Evolutionary conservation across 2,888 invertebrate species (phyloP), one percentile per base, ranked within the genome.

Genomic region (Dusona sp.): DNA sequence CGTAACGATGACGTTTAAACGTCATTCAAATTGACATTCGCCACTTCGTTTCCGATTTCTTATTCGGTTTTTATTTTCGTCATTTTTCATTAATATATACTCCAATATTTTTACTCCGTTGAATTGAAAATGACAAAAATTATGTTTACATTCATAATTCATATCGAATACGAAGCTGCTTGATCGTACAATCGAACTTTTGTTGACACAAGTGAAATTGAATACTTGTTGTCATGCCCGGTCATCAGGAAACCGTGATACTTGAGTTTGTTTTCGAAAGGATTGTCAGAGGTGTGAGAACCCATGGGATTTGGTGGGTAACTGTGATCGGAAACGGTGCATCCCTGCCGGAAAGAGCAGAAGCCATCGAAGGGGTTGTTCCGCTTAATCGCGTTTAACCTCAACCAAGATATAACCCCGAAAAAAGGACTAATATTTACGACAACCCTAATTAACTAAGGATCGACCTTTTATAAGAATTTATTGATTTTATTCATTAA

Each of bases 291-390:
- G 38, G 51, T 78, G 79, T 72, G 70, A 77, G 70, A 84, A 72
- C 42, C 45, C 33, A 51, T 45, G 29, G 64, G 70, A 36, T 61
- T 75, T n/a, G n/a, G n/a, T 3, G 70, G 64, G 36, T 42, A 64
- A 65, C n/a, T 38, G 54, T 42, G 70, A 42, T 80, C 70, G 79
- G 80, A 84, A 80, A 75, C 45, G 78, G 68, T 51, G 64, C 74
- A 79, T 82, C 81, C 82, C 74, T 82, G 36, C 77, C 80, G 84
- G 57, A 81, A 84, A 65, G 29, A 22, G 45, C 48, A 22, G 79
- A 85, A 74, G 74, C 74, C 82, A 38, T 79, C 64, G 65, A 36
- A 48, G 70, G 73, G 61, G 25, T 78, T 70, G 70, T 38, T 75
- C 72, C 72, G 51, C 29, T n/a, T 70, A 16, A 29, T 70, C 51